Evolutionary conservation across 2,797 vertebrate species (phyloP).

Genomic region (Poliocrania exsul): DNA sequence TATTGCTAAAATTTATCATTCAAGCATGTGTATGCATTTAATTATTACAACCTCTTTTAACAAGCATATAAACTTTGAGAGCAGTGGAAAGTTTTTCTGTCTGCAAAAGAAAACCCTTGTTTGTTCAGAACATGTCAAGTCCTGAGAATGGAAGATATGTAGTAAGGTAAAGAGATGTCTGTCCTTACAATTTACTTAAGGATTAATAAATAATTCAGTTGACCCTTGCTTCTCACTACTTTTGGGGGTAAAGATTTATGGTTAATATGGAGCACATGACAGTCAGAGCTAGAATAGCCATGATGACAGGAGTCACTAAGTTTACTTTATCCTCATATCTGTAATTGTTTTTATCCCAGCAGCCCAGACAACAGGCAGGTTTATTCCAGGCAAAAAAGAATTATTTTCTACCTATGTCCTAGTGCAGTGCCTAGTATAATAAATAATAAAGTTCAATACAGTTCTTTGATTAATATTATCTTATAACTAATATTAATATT

Average conservation of each 20-base stretch:
- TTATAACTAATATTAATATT: background rate
- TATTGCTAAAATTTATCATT: constrained; percentile 64
- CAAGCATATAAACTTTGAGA: constrained; percentile 37
- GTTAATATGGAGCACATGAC: background rate
- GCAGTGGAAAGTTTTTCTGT: background rate
- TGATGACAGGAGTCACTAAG: background rate
- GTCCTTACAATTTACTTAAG: background rate
- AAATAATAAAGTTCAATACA: background rate
- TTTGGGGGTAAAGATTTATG: background rate
- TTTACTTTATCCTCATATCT: background rate
- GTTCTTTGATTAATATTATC: background rate
- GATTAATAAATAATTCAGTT: background rate
- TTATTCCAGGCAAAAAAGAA: background rate
- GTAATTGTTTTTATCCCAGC: background rate
- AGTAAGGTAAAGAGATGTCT: background rate
- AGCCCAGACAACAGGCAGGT: background rate
- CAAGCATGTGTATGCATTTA: constrained; percentile 44
- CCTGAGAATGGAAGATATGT: background rate
- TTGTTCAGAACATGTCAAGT: background rate
- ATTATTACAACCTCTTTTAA: constrained; percentile 52
- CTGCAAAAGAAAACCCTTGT: background rate
- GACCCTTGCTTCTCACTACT: background rate
- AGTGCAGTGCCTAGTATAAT: background rate
- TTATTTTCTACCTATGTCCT: background rate
- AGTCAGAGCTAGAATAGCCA: background rate